Base-by-base conservation (phyloP, 2,888 invertebrate genomes). In the Melolontha melolontha region DNA sequence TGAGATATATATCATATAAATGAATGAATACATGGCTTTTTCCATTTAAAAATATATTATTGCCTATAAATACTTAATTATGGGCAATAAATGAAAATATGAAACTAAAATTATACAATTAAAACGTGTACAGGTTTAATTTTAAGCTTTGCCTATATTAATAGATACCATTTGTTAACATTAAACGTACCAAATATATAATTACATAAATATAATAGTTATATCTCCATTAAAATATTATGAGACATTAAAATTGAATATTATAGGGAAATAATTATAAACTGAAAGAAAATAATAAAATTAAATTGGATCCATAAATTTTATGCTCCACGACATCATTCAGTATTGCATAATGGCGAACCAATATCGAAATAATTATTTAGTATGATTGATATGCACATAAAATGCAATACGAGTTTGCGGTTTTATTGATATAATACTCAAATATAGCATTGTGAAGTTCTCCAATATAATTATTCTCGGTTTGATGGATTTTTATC, bases 221-320 rank as follows among this genome's bases (percentile, higher is more conserved):
- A 49, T 49, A 17, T 11, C 49, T 49, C 49, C 22, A 49, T 49
- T 49, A 22, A 16, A 14, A 49, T 7, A 22, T 16, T 17, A 49
- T 22, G 17, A 22, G 22, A 49, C 16, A 4, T 2, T 17, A 49
- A 49, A 49, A 49, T 17, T 10, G 17, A 49, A 49, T 49, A 49
- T 49, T 11, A 11, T 22, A 17, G n/a, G 49, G 17, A 49, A 49
- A 49, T 49, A 49, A 49, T 49, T 47, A 16, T 16, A 47, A 49
- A 17, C 17, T 8, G 10, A 49, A 49, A 49, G 49, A 49, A 49
- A 17, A 11, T 49, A 49, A 49, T 49, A 49, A 49, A 49, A 49
- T 49, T 17, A 17, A 49, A 49, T 22, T 49, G 49, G 22, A 49
- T 49, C 22, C 49, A 49, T 49, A 49, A 49, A 49, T 49, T 49